phyloP scores from a whole-genome alignment of 2,888 invertebrate species.

The Toxonevra muliebris region DNA sequence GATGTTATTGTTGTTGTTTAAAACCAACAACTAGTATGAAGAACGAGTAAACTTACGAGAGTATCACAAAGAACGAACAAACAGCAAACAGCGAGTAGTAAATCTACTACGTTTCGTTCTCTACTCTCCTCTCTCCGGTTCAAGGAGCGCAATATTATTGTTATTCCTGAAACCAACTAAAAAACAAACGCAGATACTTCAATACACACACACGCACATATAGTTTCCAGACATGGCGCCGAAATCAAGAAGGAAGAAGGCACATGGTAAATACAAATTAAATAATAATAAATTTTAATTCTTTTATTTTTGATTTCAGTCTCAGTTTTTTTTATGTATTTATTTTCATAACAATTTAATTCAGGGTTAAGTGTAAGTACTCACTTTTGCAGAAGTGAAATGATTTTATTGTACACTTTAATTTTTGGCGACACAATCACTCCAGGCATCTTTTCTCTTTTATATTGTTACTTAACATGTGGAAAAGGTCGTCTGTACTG shows the following conservation, averaged over 20 bases:
- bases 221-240: constrained; percentile 64
- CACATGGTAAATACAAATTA: constrained; percentile 62
- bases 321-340: constrained; percentile 17
- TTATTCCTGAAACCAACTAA: too few species aligned
- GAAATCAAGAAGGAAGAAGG: constrained; percentile 66
- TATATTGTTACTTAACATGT: neutral
- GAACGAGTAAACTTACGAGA: too few species aligned
- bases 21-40: too few species aligned
- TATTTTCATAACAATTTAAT: constrained; percentile 20
- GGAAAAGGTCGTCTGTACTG: neutral
- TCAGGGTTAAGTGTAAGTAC: too few species aligned
- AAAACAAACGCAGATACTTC: neutral
- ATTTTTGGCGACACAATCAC: neutral
- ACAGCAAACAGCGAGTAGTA: too few species aligned
- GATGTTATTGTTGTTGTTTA: too few species aligned
- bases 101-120: too few species aligned
- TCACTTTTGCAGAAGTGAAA: too few species aligned
- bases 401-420: too few species aligned
- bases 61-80: too few species aligned
- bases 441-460: constrained; percentile 2
- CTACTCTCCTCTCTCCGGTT: too few species aligned
- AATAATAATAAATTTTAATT: constrained; percentile 58
- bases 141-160: too few species aligned
- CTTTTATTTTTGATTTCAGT: constrained; percentile 33
- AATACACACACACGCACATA: neutral